Conservation (phyloP, 2,888 invertebrate species). For the Aricia artaxerxes region DNA sequence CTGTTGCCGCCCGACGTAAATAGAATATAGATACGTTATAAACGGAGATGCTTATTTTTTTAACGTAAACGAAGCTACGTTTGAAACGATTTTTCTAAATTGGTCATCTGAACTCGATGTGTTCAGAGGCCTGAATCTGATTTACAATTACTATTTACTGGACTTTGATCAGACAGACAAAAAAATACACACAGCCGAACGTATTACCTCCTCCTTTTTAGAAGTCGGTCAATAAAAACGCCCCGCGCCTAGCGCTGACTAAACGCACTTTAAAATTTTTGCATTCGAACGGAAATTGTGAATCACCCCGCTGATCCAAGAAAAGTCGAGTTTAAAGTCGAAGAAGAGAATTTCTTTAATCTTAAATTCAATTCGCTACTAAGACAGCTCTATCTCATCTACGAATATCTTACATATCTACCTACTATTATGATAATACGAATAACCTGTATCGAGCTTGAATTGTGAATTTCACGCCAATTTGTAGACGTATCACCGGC, state of each 20-base stretch:
- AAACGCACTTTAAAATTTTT: too few relatives aligned
- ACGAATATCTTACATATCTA: not conserved
- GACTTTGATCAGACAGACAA: not conserved
- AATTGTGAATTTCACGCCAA: not conserved
- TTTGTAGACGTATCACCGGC: not conserved
- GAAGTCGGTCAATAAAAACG: not conserved
- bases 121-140: not conserved
- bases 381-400: too few relatives aligned
- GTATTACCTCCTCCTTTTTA: too few relatives aligned
- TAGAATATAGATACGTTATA: conserved; percentile 45
- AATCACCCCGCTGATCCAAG: too few relatives aligned
- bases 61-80: not conserved
- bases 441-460: not conserved
- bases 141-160: not conserved
- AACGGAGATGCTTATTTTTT: not conserved
- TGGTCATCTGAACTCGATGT: not conserved
- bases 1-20: conserved; percentile 61
- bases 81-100: not conserved
- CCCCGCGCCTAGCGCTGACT: not conserved
- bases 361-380: too few relatives aligned
- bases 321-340: too few relatives aligned
- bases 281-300: too few relatives aligned
- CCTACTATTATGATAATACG: not conserved
- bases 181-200: too few relatives aligned
- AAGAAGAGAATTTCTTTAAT: too few relatives aligned